These are phyloP conservation scores for Anthopleura xanthogrammica DNA, from an alignment of 92 coral and sea anemone genomes.

Conservation along the genomic window DNA sequence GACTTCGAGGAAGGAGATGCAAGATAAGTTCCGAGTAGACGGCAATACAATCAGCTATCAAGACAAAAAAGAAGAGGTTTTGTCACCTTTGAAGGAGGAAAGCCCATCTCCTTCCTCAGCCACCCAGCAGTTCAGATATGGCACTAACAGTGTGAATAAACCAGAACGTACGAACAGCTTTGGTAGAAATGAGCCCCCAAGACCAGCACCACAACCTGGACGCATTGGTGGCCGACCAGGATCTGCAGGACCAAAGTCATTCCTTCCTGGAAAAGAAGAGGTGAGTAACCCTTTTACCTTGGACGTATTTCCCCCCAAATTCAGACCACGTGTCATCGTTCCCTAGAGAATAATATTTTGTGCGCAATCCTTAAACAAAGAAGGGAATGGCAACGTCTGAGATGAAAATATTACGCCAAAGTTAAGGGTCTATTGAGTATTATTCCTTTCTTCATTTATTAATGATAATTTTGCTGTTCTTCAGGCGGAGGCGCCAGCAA, in stretches of 20 bases:
- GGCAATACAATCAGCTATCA: slow-evolving; percentile 15
- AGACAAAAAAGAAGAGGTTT: slow-evolving; percentile 4
- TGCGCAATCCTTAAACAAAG: too few species aligned
- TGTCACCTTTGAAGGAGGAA: slow-evolving; percentile 42
- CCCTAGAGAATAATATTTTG: not conserved
- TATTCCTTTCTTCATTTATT: not conserved
- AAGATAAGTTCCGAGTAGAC: slow-evolving; percentile 55
- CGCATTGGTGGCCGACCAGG: slow-evolving; percentile 33
- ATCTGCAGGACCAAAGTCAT: slow-evolving; percentile 54
- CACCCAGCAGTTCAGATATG: slow-evolving; percentile 11
- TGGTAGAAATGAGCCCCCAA: slow-evolving; percentile 28
- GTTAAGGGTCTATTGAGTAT: not conserved
- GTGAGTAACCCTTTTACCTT: not conserved
- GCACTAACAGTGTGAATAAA: slow-evolving; percentile 4
- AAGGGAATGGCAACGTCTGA: not conserved
- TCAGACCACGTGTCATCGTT: not conserved
- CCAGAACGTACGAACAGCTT: slow-evolving; percentile 26
- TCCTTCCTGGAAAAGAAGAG: slow-evolving; percentile 44
- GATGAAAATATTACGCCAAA: too few species aligned
- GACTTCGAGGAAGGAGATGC: slow-evolving; percentile 70
- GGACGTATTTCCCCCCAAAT: too few species aligned
- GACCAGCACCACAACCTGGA: slow-evolving; percentile 27
- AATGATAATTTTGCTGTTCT: not conserved
- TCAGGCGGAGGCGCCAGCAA: slow-evolving; percentile 37
- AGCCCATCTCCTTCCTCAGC: slow-evolving; percentile 27